Conservation (phyloP, 2,113 vertebrate genomes). For the Oreochromis tanganicae region DNA sequence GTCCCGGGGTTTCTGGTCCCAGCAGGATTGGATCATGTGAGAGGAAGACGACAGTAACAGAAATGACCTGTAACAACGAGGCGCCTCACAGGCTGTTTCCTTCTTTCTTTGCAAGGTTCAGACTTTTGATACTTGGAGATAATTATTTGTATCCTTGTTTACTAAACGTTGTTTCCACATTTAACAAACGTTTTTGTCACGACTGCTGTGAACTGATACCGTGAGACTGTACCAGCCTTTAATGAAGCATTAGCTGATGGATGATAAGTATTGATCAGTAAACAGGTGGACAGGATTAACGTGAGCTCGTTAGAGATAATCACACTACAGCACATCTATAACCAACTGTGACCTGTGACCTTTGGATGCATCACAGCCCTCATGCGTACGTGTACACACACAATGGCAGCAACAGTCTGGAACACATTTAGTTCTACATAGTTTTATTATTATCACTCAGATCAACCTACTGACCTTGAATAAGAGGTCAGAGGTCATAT, state of each 20-base stretch:
- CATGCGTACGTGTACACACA: not conserved
- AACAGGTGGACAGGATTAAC: too few species aligned
- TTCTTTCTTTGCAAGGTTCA: not conserved
- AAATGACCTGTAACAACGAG: not conserved
- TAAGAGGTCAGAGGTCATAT: not conserved
- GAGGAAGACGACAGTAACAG: not conserved
- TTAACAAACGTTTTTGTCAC: not conserved
- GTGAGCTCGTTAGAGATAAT: too few species aligned
- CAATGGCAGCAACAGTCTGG: not conserved
- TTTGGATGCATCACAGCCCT: not conserved
- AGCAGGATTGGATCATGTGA: too few species aligned
- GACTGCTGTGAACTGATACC: not conserved
- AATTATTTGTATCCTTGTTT: not conserved
- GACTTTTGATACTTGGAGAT: not conserved
- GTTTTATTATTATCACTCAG: not conserved
- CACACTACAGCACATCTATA: too few species aligned
- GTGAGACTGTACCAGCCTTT: fast-evolving
- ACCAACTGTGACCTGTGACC: too few species aligned
- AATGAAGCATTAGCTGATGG: too few species aligned
- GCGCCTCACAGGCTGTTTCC: not conserved
- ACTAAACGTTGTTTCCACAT: not conserved
- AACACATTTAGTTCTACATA: not conserved
- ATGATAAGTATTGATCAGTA: too few species aligned
- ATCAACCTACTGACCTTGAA: not conserved
- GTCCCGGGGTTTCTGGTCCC: not conserved